Evolutionary conservation across 2,113 vertebrate species (phyloP).

Genomic region (Furnarius figulus): DNA sequence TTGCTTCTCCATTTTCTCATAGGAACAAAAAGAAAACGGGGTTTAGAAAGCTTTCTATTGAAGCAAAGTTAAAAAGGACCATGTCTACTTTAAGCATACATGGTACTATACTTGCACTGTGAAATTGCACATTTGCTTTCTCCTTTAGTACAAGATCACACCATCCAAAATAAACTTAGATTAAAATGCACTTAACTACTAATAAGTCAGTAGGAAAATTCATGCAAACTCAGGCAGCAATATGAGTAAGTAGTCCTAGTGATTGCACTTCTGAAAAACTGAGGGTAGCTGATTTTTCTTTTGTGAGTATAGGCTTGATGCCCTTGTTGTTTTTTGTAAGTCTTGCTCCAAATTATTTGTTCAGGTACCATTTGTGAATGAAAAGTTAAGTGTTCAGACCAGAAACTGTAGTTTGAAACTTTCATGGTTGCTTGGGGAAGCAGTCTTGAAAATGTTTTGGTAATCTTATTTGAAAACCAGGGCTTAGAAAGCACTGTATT

Average conservation of each 20-base stretch:
- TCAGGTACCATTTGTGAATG: neutral
- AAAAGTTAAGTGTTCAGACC: neutral
- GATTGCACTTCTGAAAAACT: neutral
- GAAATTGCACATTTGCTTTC: neutral
- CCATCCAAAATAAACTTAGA: neutral
- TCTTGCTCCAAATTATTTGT: neutral
- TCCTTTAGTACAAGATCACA: neutral
- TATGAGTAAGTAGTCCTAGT: neutral
- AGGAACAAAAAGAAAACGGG: constrained; percentile 76
- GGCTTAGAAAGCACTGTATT: neutral
- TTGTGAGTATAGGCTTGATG: neutral
- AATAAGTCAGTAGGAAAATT: neutral
- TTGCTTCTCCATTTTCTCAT: constrained; percentile 81
- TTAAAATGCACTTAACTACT: neutral
- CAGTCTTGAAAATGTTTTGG: neutral
- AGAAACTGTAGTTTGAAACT: neutral
- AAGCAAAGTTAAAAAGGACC: constrained; percentile 77
- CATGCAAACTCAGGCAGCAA: neutral
- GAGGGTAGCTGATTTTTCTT: neutral
- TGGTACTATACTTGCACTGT: constrained; percentile 33
- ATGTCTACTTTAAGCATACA: constrained; percentile 72
- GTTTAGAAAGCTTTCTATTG: constrained; percentile 84
- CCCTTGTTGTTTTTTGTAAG: neutral
- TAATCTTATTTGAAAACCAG: neutral
- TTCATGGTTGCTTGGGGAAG: neutral